These are phyloP conservation scores for Parapsyche elsis DNA, from an alignment of 1,140 invertebrate genomes.

Conservation along the genomic window DNA sequence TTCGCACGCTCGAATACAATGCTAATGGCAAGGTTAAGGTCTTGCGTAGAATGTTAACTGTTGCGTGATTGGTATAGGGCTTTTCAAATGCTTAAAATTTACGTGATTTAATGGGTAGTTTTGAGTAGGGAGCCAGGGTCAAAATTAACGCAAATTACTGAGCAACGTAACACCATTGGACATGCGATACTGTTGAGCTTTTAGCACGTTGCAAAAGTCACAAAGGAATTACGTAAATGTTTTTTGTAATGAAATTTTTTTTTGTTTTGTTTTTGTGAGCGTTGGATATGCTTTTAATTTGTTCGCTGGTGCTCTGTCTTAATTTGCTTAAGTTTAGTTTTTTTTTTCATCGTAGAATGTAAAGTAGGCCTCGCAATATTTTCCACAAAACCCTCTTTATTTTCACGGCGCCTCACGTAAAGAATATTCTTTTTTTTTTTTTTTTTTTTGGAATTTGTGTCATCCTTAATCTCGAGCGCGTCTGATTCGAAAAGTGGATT, in stretches of 20 bases:
- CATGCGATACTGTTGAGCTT: not conserved
- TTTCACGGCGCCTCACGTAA: not conserved
- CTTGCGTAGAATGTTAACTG: not conserved
- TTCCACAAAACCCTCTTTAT: not conserved
- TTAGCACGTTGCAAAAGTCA: no score
- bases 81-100: no score
- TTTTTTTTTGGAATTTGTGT: not conserved
- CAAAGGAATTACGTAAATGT: no score
- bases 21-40: not conserved
- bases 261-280: no score
- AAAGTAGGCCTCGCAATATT: not conserved
- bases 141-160: constrained; percentile 6
- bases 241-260: no score
- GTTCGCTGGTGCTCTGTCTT: not conserved
- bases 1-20: not conserved
- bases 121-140: not conserved
- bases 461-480: constrained; percentile 5
- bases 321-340: constrained; percentile 11
- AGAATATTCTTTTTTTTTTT: not conserved
- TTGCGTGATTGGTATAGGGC: no score
- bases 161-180: not conserved
- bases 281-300: no score
- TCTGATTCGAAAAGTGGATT: constrained; percentile 3
- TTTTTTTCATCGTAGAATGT: constrained; percentile 1
- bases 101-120: no score